Evolutionary conservation across 2,888 invertebrate genomes (phyloP), one percentile per base, ranked within the genome.

Genomic region (Protophormia terraenovae): DNA sequence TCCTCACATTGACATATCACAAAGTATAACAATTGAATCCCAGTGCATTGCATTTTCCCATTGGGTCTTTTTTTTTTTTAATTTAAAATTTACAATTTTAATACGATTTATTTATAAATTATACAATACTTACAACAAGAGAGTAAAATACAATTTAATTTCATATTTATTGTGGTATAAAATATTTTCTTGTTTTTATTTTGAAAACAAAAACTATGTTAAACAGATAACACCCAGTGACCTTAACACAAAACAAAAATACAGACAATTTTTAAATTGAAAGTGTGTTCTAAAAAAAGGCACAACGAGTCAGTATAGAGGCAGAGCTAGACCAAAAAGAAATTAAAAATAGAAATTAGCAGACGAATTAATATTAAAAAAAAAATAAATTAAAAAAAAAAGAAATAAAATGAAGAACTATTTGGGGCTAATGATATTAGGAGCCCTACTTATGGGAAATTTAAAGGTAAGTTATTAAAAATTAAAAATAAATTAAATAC

Each of bases 221-320:
- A 12, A 35, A 35, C 50, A 75, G 80, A 81, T 81, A 81, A 81
- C 80, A 67, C 47, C 0, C 14, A n/a, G 12, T 73, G 80, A 81
- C 80, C 80, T 67, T n/a, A n/a, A 55, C n/a, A 27, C 19, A 50
- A 41, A 19, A 14, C 1, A 53, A 24, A 14, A 8, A 47, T 29
- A 14, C 1, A 12, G 14, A 50, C 19, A 5, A 50, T 60, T 47
- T 29, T 47, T 1, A 19, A 32, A 35, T 58, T 16, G 14, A 58
- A 55, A 24, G n/a, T 27, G 10, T 67, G 32, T 55, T 8, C n/a
- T n/a, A n/a, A 24, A 55, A 10, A 12, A 58, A 27, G 19, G 7
- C 35, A 6, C 45, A 66, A n/a, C n/a, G n/a, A n/a, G 29, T 81
- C 66, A 58, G 22, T 50, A n/a, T 14, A 7, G 12, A 64, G 64